phyloP scores from a whole-genome alignment of 2,113 vertebrate genomes.

The Delphinus delphis region DNA sequence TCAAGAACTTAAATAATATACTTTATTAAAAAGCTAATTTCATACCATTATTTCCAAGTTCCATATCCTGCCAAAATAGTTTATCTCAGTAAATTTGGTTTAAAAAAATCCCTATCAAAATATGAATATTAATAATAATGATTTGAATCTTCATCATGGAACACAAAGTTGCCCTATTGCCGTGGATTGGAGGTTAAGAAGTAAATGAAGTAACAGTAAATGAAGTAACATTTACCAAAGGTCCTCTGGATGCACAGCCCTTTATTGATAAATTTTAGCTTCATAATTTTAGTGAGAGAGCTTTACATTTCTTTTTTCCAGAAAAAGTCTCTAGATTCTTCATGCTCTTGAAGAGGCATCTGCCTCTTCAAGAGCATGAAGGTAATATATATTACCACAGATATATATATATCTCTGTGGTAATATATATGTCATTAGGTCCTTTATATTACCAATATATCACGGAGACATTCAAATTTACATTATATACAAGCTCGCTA shows the following conservation, averaged over 20 bases:
- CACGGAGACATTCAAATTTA: slow-evolving; percentile 34
- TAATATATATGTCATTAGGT: slow-evolving; percentile 34
- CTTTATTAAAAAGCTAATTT: slow-evolving; percentile 62
- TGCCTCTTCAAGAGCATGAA: too few species aligned
- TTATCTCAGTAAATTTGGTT: slow-evolving; percentile 34
- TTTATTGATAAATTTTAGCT: not conserved
- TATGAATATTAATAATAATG: not conserved
- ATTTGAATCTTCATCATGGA: not conserved
- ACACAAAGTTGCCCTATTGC: not conserved
- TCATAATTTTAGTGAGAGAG: slow-evolving; percentile 25
- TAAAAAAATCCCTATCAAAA: slow-evolving; percentile 20
- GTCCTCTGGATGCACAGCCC: not conserved
- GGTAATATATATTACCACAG: too few species aligned
- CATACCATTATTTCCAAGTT: slow-evolving; percentile 33
- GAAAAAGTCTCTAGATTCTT: slow-evolving; percentile 42
- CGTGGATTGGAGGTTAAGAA: not conserved
- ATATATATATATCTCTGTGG: not conserved
- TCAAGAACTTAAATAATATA: slow-evolving; percentile 42
- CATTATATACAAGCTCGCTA: slow-evolving; percentile 20
- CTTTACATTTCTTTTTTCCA: slow-evolving; percentile 30
- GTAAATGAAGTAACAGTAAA: not conserved
- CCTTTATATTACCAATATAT: slow-evolving; percentile 10
- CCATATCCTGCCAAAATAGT: slow-evolving; percentile 29
- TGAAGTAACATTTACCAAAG: not conserved
- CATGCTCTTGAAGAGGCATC: not conserved